phyloP scores from a whole-genome alignment of 2,113 vertebrate genomes.

The Mobula hypostoma region DNA sequence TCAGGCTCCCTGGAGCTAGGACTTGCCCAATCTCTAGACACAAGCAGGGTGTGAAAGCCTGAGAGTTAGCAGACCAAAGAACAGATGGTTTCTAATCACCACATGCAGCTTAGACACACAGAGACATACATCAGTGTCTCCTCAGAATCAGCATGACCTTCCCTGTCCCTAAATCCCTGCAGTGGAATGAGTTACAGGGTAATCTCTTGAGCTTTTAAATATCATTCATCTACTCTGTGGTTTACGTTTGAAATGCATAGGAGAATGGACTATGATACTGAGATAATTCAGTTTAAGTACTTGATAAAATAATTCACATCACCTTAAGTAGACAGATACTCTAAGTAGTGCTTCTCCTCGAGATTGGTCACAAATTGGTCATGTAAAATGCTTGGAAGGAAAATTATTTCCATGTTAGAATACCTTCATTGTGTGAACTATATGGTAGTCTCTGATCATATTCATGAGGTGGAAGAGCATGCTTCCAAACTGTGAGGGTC shows the following conservation, averaged over 20 bases:
- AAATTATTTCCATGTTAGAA: not conserved
- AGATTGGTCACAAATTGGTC: slow-evolving; percentile 22
- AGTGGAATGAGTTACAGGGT: slow-evolving; percentile 7
- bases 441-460: not conserved
- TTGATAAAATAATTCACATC: slow-evolving; percentile 46
- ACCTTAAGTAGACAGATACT: slow-evolving; percentile 56
- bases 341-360: slow-evolving; percentile 51
- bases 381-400: not conserved
- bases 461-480: not conserved
- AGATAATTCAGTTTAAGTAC: slow-evolving; percentile 57
- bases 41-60: slow-evolving; percentile 53
- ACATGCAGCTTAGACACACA: slow-evolving; percentile 64
- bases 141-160: slow-evolving; percentile 49
- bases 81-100: slow-evolving; percentile 69
- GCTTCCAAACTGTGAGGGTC: not conserved
- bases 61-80: slow-evolving; percentile 50
- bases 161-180: slow-evolving; percentile 47
- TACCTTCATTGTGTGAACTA: not conserved
- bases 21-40: slow-evolving; percentile 48
- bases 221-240: slow-evolving; percentile 50
- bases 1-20: slow-evolving; percentile 42
- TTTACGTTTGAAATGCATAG: slow-evolving; percentile 67
- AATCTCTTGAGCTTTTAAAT: slow-evolving; percentile 59
- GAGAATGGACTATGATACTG: slow-evolving; percentile 54
- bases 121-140: slow-evolving; percentile 57